A percentile compares a stretch with the other conserved stretches of the same genome.
These are phyloP conservation scores for Tribolium freemani DNA, from an alignment of 2,888 invertebrate genomes.

Conservation along the genomic window DNA sequence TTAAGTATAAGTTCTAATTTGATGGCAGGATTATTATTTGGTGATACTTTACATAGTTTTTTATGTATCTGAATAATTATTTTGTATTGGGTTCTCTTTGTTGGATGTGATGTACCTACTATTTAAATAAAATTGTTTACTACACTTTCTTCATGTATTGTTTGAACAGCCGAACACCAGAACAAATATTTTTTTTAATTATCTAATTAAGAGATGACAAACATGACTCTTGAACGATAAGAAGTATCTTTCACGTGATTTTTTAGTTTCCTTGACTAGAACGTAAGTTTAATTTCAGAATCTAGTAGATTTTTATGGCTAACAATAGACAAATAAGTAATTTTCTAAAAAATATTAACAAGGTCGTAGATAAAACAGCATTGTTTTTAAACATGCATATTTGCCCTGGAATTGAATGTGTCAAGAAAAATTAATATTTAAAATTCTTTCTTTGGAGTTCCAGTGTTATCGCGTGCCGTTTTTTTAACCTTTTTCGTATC, in stretches of 20 bases:
- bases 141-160: neutral
- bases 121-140: conserved; percentile 34
- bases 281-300: too few relatives aligned
- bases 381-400: neutral
- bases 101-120: conserved; percentile 21
- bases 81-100: conserved; percentile 31
- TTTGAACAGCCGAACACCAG: neutral
- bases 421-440: neutral
- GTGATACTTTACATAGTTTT: conserved; percentile 37
- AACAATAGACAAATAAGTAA: too few relatives aligned
- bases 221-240: too few relatives aligned
- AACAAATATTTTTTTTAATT: too few relatives aligned
- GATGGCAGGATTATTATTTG: conserved; percentile 22
- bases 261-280: too few relatives aligned
- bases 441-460: neutral
- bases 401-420: too few relatives aligned
- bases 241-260: too few relatives aligned
- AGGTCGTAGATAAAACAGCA: neutral
- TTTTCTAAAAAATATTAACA: neutral
- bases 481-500: too few relatives aligned
- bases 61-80: conserved; percentile 22
- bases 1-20: conserved; percentile 9
- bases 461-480: too few relatives aligned
- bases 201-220: too few relatives aligned
- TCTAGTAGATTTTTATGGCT: neutral